These are phyloP conservation scores for Callosobruchus maculatus DNA, from an alignment of 2,888 invertebrate species.

Conservation along the genomic window DNA sequence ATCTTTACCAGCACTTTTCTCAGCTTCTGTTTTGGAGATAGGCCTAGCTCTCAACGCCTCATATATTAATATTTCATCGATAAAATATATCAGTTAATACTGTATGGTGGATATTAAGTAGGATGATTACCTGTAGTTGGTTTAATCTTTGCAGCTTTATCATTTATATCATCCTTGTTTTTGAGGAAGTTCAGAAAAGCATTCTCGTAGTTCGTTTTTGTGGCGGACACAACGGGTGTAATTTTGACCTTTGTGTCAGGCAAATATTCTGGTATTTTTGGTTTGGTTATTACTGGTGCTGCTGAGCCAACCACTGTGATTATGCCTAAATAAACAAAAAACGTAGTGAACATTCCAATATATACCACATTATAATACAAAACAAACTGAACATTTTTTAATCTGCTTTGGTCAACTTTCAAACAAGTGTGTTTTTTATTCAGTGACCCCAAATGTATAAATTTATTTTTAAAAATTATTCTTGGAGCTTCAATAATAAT, in stretches of 20 bases:
- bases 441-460: too few species aligned
- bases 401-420: too few species aligned
- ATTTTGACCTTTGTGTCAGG: not conserved
- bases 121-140: not conserved
- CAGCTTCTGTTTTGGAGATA: too few species aligned
- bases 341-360: not conserved
- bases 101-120: too few species aligned
- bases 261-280: conserved; percentile 1
- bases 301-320: conserved; percentile 29
- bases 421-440: too few species aligned
- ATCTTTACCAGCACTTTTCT: too few species aligned
- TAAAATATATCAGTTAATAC: too few species aligned
- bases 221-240: not conserved
- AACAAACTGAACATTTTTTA: not conserved
- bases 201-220: conserved; percentile 23
- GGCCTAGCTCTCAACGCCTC: too few species aligned
- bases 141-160: not conserved
- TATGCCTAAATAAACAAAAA: conserved; percentile 7
- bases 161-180: not conserved
- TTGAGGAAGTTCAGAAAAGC: conserved; percentile 31
- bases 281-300: not conserved
- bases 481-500: too few species aligned
- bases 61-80: too few species aligned
- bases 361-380: not conserved
- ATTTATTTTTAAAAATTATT: too few species aligned